These are phyloP conservation scores for Scaptomyza hsui DNA, from an alignment of 1,140 invertebrate genomes.

Conservation along the genomic window DNA sequence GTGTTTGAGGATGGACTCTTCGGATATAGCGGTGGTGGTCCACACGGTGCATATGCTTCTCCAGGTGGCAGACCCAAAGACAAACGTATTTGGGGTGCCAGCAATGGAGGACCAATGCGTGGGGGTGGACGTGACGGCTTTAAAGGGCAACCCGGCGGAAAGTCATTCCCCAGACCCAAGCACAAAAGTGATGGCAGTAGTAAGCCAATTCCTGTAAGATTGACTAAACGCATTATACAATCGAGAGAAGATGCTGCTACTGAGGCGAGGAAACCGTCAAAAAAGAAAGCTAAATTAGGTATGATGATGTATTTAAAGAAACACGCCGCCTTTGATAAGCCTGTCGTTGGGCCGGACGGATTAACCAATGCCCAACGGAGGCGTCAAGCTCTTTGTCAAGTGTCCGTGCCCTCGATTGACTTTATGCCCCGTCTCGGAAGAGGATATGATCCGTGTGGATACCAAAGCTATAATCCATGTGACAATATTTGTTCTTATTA, in stretches of 20 bases:
- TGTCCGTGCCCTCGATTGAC: constrained; percentile 1
- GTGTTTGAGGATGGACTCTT: constrained; percentile 55
- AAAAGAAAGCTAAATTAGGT: constrained; percentile 22
- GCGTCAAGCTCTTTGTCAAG: constrained; percentile 8
- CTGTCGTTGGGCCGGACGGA: constrained; percentile 32
- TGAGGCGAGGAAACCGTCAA: neutral
- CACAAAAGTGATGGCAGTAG: neutral
- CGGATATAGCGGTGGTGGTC: constrained; percentile 36
- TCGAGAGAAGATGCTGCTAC: neutral
- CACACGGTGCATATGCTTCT: constrained; percentile 35
- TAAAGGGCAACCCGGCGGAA: neutral
- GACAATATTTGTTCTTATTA: constrained; percentile 6
- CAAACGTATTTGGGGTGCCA: constrained; percentile 7
- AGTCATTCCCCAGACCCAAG: neutral
- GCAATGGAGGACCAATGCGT: constrained; percentile 22
- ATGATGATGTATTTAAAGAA: constrained; percentile 53
- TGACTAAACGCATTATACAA: neutral
- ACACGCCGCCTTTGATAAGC: neutral
- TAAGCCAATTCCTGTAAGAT: constrained; percentile 31
- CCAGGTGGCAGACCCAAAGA: constrained; percentile 36
- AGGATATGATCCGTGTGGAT: neutral
- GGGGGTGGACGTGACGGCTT: neutral
- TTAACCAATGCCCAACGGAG: constrained; percentile 30
- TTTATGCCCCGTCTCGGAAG: constrained; percentile 19
- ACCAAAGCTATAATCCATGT: constrained; percentile 4